Base-by-base conservation (phyloP, 2,113 vertebrate genomes). In the Trogon surrucura region DNA sequence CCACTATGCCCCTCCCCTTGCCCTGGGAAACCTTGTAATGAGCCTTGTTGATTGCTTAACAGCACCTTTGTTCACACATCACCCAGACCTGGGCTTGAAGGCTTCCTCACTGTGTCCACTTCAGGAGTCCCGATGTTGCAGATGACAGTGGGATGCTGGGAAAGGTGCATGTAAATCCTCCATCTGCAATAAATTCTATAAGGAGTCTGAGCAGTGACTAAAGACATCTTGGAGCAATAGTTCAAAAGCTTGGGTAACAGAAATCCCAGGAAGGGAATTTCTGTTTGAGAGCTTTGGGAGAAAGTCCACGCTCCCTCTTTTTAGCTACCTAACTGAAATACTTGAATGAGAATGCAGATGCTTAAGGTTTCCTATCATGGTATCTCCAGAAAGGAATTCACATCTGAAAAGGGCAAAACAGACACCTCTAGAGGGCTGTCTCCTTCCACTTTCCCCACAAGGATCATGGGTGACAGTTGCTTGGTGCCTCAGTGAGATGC, bases 371-470 rank as follows among this genome's bases (percentile, higher is more conserved):
- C 32, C 50, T 61, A 19, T 9, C 41, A 36, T 44, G 16, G 2
- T 20, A 38, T 44, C 51, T 73, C 79, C 80, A 80, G 64, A 78
- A 83, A 88, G 30, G n/a, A 82, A 65, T 36, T 82, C 0, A 1
- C 30, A 32, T 27, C 19, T 34, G 54, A 61, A 50, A 1, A 93
- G 92, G 96, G 94, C 88, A 92, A 92, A 95, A 36, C 2, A 88
- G 51, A 62, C 44, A 80, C 85, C 91, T 93, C 88, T 81, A 92
- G 95, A 86, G 88, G 88, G 92, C 92, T 94, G 92, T 62, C 75
- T 93, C 69, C 69, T 29, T 93, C 73, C 65, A 91, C 34, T 60
- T 89, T 91, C 86, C 73, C 84, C 38, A 26, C 44, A 60, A 26
- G 6, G 18, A 64, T 44, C 10, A 44, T 16, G 6, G 80, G 47